A percentile compares a stretch with the other conserved stretches of the same genome.
Conservation (phyloP, 2,797 vertebrate genomes). For the Ambastaia sidthimunki region DNA sequence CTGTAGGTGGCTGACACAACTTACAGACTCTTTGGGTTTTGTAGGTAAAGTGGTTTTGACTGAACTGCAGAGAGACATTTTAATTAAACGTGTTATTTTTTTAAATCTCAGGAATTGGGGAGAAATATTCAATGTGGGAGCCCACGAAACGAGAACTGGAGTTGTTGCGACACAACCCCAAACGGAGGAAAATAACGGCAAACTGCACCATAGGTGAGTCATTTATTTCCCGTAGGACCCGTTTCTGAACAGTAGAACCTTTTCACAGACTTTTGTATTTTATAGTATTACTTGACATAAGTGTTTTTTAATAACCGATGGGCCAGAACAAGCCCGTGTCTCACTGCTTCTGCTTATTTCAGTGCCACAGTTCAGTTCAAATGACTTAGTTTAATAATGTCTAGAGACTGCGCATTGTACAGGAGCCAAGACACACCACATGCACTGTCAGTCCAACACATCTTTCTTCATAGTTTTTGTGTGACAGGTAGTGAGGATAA, state of each 20-base stretch:
- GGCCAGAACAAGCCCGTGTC: slow-evolving; percentile 16
- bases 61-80: too few relatives aligned
- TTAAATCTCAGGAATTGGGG: slow-evolving; percentile 85
- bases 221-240: slow-evolving; percentile 6
- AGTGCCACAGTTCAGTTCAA: slow-evolving; percentile 9
- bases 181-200: slow-evolving; percentile 97
- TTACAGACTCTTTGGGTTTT: too few relatives aligned
- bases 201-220: slow-evolving; percentile 96
- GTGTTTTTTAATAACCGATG: neutral
- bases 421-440: slow-evolving; percentile 5
- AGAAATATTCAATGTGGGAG: slow-evolving; percentile 99
- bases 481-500: too few relatives aligned
- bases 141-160: slow-evolving; percentile 97
- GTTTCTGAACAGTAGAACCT: neutral
- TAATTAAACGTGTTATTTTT: neutral
- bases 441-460: neutral
- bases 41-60: too few relatives aligned
- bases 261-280: neutral
- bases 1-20: too few relatives aligned
- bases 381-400: neutral
- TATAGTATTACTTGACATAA: neutral
- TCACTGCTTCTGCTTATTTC: neutral
- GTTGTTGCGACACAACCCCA: slow-evolving; percentile 97
- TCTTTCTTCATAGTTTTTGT: neutral
- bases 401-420: slow-evolving; percentile 23